A percentile compares a stretch with the other conserved stretches of the same genome.
Conservation (phyloP, 2,888 invertebrate genomes). For the Aleiodes leptofemur region DNA sequence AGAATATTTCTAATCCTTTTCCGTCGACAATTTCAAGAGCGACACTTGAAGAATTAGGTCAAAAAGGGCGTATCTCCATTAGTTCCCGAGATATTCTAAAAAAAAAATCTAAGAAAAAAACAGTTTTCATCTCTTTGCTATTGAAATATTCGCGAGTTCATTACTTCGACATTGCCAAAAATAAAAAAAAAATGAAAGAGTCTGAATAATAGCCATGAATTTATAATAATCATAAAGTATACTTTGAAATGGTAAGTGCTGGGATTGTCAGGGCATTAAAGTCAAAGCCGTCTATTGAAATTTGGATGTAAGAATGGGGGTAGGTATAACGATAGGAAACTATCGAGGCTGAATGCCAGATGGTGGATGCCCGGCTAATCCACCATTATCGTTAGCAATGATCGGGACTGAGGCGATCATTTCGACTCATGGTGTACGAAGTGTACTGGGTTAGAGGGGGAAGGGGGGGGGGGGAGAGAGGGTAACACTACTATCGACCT, state of each 20-base stretch:
- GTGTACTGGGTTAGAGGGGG: slow-evolving; percentile 60
- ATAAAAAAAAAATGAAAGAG: slow-evolving; percentile 1
- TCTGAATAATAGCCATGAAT: slow-evolving; percentile 21
- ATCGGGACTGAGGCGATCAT: slow-evolving; percentile 66
- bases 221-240: slow-evolving; percentile 22
- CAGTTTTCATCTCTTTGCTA: no score
- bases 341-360: slow-evolving; percentile 55
- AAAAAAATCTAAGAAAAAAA: no score
- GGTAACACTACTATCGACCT: slow-evolving; percentile 9
- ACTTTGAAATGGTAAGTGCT: slow-evolving; percentile 15
- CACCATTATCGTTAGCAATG: slow-evolving; percentile 72
- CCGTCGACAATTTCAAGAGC: no score
- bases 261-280: slow-evolving; percentile 36
- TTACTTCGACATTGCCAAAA: neutral
- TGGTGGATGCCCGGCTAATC: slow-evolving; percentile 71
- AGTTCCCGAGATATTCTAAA: no score
- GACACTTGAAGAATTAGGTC: no score
- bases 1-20: no score
- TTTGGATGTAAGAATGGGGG: slow-evolving; percentile 31
- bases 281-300: slow-evolving; percentile 45
- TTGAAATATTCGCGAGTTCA: neutral
- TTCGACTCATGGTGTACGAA: slow-evolving; percentile 66
- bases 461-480: slow-evolving; percentile 42
- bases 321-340: slow-evolving; percentile 15
- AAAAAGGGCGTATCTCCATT: no score